Percentiles rank a stretch among this genome's conserved stretches.
Conservation (phyloP, 2,888 invertebrate genomes). For the Temnothorax unifasciatus region DNA sequence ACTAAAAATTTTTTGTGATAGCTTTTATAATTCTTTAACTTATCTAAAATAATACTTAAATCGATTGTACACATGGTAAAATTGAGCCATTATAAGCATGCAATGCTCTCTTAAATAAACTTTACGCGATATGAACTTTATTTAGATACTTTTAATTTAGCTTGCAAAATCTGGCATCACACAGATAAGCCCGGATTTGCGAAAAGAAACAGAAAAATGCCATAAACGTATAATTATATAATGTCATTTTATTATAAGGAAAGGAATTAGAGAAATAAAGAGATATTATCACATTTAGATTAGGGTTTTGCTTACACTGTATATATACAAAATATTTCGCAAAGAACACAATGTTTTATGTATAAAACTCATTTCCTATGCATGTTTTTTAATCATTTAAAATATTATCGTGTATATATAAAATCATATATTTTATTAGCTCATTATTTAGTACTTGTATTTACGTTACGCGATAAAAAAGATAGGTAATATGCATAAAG, state of each 20-base stretch:
- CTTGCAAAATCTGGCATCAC: constrained; percentile 62
- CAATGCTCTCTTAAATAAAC: constrained; percentile 44
- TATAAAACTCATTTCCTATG: constrained; percentile 46
- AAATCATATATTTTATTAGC: not conserved
- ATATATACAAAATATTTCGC: constrained; percentile 31
- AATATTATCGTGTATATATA: not conserved
- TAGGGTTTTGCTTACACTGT: constrained; percentile 63
- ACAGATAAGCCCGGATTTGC: constrained; percentile 49
- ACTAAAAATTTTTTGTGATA: constrained; percentile 62
- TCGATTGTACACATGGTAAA: constrained; percentile 61
- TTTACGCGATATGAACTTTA: constrained; percentile 50
- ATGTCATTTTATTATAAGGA: constrained; percentile 74
- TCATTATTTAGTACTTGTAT: constrained; percentile 46
- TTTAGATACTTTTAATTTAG: constrained; percentile 58
- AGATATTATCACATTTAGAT: constrained; percentile 68
- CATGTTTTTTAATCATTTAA: constrained; percentile 36
- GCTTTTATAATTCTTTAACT: constrained; percentile 61
- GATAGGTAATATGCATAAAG: constrained; percentile 44
- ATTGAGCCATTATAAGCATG: constrained; percentile 43
- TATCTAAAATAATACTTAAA: constrained; percentile 40
- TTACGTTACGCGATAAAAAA: constrained; percentile 42
- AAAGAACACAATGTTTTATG: constrained; percentile 17
- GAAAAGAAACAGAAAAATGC: constrained; percentile 57
- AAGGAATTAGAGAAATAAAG: constrained; percentile 74
- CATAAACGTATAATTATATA: constrained; percentile 68